phyloP scores from a whole-genome alignment of 2,888 invertebrate genomes.

The Plebejus anna region DNA sequence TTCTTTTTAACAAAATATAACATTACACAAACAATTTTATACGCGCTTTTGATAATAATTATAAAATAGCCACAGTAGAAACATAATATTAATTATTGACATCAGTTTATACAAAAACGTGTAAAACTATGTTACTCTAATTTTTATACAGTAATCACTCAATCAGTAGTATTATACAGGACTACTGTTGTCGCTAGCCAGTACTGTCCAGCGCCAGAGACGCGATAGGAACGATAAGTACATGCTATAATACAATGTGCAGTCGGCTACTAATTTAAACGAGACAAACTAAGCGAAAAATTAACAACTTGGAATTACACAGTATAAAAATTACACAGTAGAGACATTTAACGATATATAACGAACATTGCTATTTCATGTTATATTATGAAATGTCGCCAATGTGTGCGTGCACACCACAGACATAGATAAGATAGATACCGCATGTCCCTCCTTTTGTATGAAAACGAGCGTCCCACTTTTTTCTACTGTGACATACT shows the following conservation, averaged over 20 bases:
- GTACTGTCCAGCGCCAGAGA: constrained; percentile 29
- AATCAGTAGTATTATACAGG: constrained; percentile 56
- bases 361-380: not conserved
- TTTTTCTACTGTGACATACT: too few relatives aligned
- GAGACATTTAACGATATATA: too few relatives aligned
- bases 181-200: constrained; percentile 40
- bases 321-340: not conserved
- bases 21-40: constrained; percentile 8
- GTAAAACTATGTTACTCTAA: constrained; percentile 45
- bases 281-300: not conserved
- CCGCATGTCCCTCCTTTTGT: too few relatives aligned
- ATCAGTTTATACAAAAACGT: constrained; percentile 33
- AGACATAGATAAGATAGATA: too few relatives aligned
- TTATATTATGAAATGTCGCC: not conserved
- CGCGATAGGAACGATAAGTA: constrained; percentile 34
- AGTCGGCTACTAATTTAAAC: not conserved
- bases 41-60: not conserved
- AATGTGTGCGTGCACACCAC: too few relatives aligned
- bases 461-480: too few relatives aligned
- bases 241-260: constrained; percentile 13
- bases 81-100: not conserved
- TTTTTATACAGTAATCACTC: constrained; percentile 54
- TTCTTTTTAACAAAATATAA: not conserved
- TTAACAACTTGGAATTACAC: not conserved
- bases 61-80: not conserved